Evolutionary conservation across 2,888 invertebrate species (phyloP), one percentile per base, ranked within the genome.

Genomic region (Drosophila mayaguana): DNA sequence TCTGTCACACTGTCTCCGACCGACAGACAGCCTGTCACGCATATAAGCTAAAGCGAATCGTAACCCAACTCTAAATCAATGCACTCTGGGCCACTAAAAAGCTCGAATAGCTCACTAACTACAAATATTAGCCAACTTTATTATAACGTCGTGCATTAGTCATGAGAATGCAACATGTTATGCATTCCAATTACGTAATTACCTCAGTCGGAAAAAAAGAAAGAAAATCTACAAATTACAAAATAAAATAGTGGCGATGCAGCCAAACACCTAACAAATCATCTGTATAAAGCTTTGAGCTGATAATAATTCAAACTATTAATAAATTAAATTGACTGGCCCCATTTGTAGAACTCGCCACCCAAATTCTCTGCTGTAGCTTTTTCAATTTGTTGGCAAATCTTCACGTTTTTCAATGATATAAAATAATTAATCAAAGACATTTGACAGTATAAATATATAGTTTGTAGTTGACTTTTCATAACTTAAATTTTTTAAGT

Each of bases 131-230:
- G 57, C 57, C 46, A 55, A 65, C 9, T 32, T 60, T 59, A 16
- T 51, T 50, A 1, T 34, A 50, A 40, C 36, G 38, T 60, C 65
- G 60, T 75, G 78, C 55, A 77, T 77, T 62, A 73, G 78, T 69
- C 78, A 74, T 56, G 69, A 73, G 69, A 46, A 61, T 54, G 72
- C 53, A 53, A 48, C 63, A 45, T 25, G 22, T 66, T 65, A 65
- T 50, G 46, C 51, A 51, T 55, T 38, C 20, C 36, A 75, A 48
- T 68, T 64, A 69, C 69, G 63, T 55, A 68, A 73, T 14, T 55
- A 51, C 18, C 18, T 18, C 12, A 32, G 16, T 16, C 2, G 8
- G 18, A n/a, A 20, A 42, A 16, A 9, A 42, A 42, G 55, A 14
- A 9, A 22, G 4, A 36, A 42, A 46, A 59, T 1, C 8, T 14